Conservation (phyloP, 2,888 invertebrate genomes). For the Corbicula japonica region DNA sequence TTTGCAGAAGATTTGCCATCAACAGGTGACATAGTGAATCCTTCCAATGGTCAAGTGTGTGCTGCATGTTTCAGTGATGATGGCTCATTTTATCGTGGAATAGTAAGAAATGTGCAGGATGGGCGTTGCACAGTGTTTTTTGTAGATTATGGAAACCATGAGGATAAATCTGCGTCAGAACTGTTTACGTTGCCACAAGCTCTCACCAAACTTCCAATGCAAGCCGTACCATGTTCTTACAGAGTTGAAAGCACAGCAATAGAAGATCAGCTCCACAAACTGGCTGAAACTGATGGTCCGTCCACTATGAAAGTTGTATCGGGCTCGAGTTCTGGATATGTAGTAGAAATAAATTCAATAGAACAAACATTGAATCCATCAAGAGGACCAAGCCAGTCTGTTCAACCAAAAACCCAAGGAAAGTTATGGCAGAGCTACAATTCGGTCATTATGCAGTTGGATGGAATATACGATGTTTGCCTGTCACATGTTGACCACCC, state of each 20-base stretch:
- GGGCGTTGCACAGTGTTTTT: slow-evolving; percentile 68
- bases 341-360: slow-evolving; percentile 61
- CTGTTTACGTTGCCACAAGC: slow-evolving; percentile 66
- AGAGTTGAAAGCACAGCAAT: slow-evolving; percentile 54
- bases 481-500: slow-evolving; percentile 68
- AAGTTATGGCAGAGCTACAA: slow-evolving; percentile 55
- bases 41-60: slow-evolving; percentile 64
- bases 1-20: slow-evolving; percentile 65
- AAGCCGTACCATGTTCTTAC: slow-evolving; percentile 69
- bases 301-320: slow-evolving; percentile 55
- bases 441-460: slow-evolving; percentile 58
- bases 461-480: slow-evolving; percentile 69
- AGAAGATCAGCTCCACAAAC: slow-evolving; percentile 64
- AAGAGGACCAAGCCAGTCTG: background rate
- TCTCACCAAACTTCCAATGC: slow-evolving; percentile 64
- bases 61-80: slow-evolving; percentile 76
- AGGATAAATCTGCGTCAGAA: slow-evolving; percentile 65
- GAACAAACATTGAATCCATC: slow-evolving; percentile 43
- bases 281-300: slow-evolving; percentile 54
- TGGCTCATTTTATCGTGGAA: slow-evolving; percentile 78
- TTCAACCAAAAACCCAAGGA: slow-evolving; percentile 9
- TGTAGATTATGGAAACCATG: slow-evolving; percentile 75
- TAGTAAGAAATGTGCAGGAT: slow-evolving; percentile 67
- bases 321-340: slow-evolving; percentile 54
- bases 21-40: slow-evolving; percentile 62